Evolutionary conservation across 1,140 invertebrate genomes (phyloP), one percentile per base, ranked within the genome.

Genomic region (Lasaia peninsularis): DNA sequence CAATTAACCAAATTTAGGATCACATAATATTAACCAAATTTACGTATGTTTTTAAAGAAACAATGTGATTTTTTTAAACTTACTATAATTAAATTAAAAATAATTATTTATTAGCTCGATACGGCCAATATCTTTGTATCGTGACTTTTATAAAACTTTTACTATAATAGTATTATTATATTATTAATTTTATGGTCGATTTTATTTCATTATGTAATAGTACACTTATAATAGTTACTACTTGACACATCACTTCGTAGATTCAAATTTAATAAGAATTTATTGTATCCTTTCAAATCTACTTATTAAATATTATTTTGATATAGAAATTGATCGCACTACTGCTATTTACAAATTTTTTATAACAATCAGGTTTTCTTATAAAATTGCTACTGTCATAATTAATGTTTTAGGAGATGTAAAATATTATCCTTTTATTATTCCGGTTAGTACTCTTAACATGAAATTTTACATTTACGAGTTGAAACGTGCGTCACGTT

Each of bases 261-360:
- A 44, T 44, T 44, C 16, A 44, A 44, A 44, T 44, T 44, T 44
- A 44, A 20, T 44, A 16, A 44, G 2, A 44, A 20, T 44, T 44
- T 10, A 20, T 44, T 44, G 16, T 44, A 44, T 44, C 2, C 18
- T 44, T 14, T 44, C 37, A 18, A 44, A 44, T 44, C 37, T 40
- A 18, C 37, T 18, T n/a, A 40, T 40, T 18, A 40, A 40, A 40
- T 40, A 18, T 40, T 40, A 40, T 9, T 40, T 40, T 40, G 37
- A 40, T 40, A 40, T 40, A 18, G 37, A 18, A 40, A 40, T 18
- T 16, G 37, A 14, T 40, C 16, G 37, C 37, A 40, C 37, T 40
- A 40, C 35, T 7, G 16, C 37, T 40, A 40, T 40, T 40, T 40
- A 40, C 37, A 40, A 16, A 16, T 40, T 40, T 40, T 40, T 10